Base-by-base conservation (phyloP, 1,140 invertebrate species). In the Octopus bimaculoides region DNA sequence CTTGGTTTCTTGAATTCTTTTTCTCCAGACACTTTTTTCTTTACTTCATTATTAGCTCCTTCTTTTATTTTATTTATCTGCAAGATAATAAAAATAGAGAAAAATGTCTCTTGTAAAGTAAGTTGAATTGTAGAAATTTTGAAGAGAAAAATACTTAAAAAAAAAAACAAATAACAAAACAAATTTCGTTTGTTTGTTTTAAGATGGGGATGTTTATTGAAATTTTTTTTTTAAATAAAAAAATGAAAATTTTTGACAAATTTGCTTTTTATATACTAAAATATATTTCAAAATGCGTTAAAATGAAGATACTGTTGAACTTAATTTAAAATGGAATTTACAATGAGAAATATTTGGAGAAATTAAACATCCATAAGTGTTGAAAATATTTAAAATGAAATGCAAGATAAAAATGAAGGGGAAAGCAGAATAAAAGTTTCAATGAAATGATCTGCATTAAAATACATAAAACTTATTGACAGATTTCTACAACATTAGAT, bases 1-100 rank as follows among this genome's bases (percentile, higher is more conserved):
- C 90, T 88, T 83, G 87, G 88, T 81, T 88, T 89, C 79, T 89
- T 88, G 71, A 89, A 85, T 75, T 87, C 76, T 75, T 87, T 87
- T 56, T 87, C 86, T 80, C 85, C 87, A 81, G 82, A 83, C 78
- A 87, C 88, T 77, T 87, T 88, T 80, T 83, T 85, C 76, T 85
- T 85, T 69, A 86, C 85, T 10, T 84, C 84, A 56, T 84, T 84
- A 78, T 85, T 84, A 26, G 84, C 66, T 7, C 82, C 85, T 56
- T 86, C 86, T 76, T 86, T 85, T 53, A 84, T 80, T 78, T 86
- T 88, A 79, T 82, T 86, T 77, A 82, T 88, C 88, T 88, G 81
- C 52, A 71, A 71, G 17, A 5, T 12, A 10, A 71, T 71, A 8
- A 71, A 71, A 71, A 12, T 71, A 10, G 6, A 20, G 26, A 20